phyloP scores from a whole-genome alignment of 2,113 vertebrate species.

The Morone chrysops region DNA sequence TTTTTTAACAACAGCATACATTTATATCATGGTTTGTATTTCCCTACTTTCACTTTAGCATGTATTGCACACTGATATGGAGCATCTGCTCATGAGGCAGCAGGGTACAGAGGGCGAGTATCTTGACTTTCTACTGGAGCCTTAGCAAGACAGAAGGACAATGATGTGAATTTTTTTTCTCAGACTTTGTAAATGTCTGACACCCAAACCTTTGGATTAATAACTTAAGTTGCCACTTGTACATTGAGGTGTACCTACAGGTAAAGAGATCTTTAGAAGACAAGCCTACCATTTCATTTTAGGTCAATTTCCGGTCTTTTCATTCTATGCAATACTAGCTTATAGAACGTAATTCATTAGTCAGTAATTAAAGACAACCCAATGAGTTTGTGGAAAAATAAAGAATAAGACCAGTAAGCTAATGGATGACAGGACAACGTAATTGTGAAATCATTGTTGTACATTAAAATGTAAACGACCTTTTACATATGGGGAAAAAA shows the following conservation, averaged over 20 bases:
- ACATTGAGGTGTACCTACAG: not conserved
- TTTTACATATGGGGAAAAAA: constrained; percentile 17
- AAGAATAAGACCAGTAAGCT: constrained; percentile 9
- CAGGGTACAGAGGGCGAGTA: constrained; percentile 21
- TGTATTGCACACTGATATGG: constrained; percentile 79
- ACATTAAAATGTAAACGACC: constrained; percentile 30
- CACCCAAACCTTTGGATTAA: constrained; percentile 19
- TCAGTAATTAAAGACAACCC: constrained; percentile 7
- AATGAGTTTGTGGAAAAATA: constrained; percentile 9
- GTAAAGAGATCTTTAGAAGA: not conserved
- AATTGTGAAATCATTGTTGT: constrained; percentile 11
- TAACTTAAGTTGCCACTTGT: constrained; percentile 18
- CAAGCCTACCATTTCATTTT: constrained; percentile 10
- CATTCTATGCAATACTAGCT: constrained; percentile 7
- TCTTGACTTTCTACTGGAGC: constrained; percentile 18
- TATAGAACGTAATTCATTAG: constrained; percentile 3
- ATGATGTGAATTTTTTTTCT: not conserved
- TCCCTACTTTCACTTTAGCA: constrained; percentile 64
- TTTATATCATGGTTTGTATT: constrained; percentile 67
- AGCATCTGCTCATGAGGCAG: constrained; percentile 57
- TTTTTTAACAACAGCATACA: constrained; percentile 71
- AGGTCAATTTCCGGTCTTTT: constrained; percentile 1
- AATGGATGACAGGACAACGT: constrained; percentile 18
- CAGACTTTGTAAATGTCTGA: constrained; percentile 8
- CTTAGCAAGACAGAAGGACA: constrained; percentile 2